phyloP scores from a whole-genome alignment of 2,888 invertebrate species.

The Sturmia bella region DNA sequence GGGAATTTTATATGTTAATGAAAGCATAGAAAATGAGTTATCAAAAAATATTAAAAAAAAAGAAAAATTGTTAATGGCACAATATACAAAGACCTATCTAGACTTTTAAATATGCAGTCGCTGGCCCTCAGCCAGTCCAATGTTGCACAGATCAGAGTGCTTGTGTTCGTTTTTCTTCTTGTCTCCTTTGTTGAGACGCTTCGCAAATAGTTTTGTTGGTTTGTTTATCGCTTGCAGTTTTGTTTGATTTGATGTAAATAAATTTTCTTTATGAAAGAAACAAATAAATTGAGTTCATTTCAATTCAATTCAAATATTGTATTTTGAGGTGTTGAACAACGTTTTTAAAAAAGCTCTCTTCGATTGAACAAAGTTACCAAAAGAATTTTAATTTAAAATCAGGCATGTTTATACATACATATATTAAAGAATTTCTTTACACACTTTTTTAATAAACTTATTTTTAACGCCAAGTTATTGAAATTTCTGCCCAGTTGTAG shows the following conservation, averaged over 20 bases:
- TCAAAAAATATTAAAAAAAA: neutral
- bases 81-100: slow-evolving; percentile 56
- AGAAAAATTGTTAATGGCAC: slow-evolving; percentile 22
- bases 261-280: too few species aligned
- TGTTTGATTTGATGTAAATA: slow-evolving; percentile 31
- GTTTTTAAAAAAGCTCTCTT: slow-evolving; percentile 24
- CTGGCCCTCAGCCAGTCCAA: neutral
- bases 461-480: slow-evolving; percentile 65
- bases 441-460: slow-evolving; percentile 53
- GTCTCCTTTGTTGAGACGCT: neutral
- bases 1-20: slow-evolving; percentile 52
- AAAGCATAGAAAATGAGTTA: slow-evolving; percentile 54
- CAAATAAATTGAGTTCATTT: slow-evolving; percentile 8
- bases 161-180: slow-evolving; percentile 9
- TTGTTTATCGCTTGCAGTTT: slow-evolving; percentile 18
- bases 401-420: too few species aligned
- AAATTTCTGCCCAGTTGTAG: slow-evolving; percentile 72
- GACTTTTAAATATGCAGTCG: neutral
- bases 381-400: too few species aligned
- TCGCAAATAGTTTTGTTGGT: slow-evolving; percentile 22
- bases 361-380: neutral
- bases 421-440: neutral
- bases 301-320: slow-evolving; percentile 10
- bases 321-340: slow-evolving; percentile 13
- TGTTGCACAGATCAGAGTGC: neutral